A percentile compares a stretch with the other conserved stretches of the same genome.
Evolutionary conservation across 2,113 vertebrate species (phyloP).

Genomic region (Carassius auratus): DNA sequence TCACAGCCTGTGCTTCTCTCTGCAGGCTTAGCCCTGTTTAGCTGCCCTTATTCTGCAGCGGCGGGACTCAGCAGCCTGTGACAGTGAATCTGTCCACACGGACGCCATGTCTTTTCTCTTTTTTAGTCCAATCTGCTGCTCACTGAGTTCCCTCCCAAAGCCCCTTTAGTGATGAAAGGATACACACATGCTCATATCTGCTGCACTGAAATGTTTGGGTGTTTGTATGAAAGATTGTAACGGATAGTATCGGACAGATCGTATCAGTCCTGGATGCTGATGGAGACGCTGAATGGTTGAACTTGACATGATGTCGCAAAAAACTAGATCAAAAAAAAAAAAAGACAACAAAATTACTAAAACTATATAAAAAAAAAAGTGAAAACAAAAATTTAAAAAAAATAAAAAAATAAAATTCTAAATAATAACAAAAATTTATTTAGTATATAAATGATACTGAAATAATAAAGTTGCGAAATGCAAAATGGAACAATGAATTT

Average conservation of each 20-base stretch:
- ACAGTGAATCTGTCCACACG: slow-evolving; percentile 31
- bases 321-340: not conserved
- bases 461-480: not conserved
- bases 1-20: slow-evolving; percentile 22
- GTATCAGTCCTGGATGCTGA: not conserved
- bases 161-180: slow-evolving; percentile 44
- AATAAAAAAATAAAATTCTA: not conserved
- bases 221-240: slow-evolving; percentile 10
- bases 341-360: not conserved
- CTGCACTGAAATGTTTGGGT: slow-evolving; percentile 35
- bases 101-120: slow-evolving; percentile 36
- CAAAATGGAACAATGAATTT: not conserved
- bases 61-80: not conserved
- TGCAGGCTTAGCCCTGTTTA: slow-evolving; percentile 5
- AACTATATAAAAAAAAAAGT: not conserved
- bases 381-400: not conserved
- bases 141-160: slow-evolving; percentile 39
- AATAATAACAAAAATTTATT: not conserved
- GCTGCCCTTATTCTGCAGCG: not conserved
- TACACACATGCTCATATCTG: slow-evolving; percentile 48
- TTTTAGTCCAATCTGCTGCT: slow-evolving; percentile 43
- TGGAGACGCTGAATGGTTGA: not conserved
- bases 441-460: not conserved
- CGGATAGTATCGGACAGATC: not conserved
- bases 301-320: not conserved